These are phyloP conservation scores for Felis chaus DNA, from an alignment of 2,113 vertebrate species.

Conservation along the genomic window DNA sequence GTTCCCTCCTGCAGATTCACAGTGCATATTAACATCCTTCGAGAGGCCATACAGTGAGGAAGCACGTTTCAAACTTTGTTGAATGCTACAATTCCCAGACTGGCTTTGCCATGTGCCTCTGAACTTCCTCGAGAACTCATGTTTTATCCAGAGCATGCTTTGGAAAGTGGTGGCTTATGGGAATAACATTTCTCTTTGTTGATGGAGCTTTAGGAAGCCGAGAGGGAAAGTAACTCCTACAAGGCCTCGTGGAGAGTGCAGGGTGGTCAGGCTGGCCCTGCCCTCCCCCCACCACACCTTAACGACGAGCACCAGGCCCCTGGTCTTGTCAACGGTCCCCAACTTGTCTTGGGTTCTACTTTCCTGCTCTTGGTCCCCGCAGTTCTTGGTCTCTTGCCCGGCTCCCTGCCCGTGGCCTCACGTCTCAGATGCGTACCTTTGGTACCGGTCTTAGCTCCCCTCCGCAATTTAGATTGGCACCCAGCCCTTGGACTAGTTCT, in stretches of 20 bases:
- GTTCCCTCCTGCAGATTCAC: neutral
- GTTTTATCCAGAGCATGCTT: constrained; percentile 10
- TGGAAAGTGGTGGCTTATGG: neutral
- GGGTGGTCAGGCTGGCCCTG: neutral
- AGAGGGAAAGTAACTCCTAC: neutral
- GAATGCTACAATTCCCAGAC: neutral
- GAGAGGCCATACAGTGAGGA: neutral
- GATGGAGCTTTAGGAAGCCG: neutral
- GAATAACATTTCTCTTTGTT: constrained; percentile 22
- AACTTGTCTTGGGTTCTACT: neutral
- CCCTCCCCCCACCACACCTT: neutral
- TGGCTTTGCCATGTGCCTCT: neutral
- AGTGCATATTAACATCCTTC: neutral
- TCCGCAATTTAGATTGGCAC: constrained; percentile 32
- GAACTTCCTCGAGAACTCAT: neutral
- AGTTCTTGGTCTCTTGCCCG: neutral
- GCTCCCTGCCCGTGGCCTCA: neutral
- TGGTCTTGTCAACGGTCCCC: neutral
- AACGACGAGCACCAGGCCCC: neutral
- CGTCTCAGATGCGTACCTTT: neutral
- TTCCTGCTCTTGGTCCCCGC: neutral
- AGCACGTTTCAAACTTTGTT: neutral
- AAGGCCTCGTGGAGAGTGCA: neutral
- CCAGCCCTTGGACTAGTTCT: constrained; percentile 32
- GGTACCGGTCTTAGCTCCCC: neutral